Percentiles rank a stretch among this genome's conserved stretches.
phyloP scores from a whole-genome alignment of 2,888 invertebrate species.

The Hypena proboscidalis region DNA sequence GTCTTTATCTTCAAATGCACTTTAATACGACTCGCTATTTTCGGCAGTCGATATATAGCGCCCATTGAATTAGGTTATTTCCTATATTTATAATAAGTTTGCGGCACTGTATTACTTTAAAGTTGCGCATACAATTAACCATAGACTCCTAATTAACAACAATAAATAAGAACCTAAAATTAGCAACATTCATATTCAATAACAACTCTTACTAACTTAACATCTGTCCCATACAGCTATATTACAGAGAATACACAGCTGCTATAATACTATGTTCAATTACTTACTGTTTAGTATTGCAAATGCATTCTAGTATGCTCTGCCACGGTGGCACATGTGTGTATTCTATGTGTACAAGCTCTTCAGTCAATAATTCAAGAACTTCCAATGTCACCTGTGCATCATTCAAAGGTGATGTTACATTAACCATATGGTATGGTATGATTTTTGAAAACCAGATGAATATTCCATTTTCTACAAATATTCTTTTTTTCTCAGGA shows the following conservation, averaged over 20 bases:
- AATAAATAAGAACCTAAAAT: too few species aligned
- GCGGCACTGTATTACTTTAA: too few species aligned
- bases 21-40: too few species aligned
- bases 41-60: too few species aligned
- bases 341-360: slow-evolving; percentile 68
- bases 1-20: too few species aligned
- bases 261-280: slow-evolving; percentile 6
- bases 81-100: too few species aligned
- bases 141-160: too few species aligned
- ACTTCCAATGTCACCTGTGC: slow-evolving; percentile 46
- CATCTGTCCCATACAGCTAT: not conserved
- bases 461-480: slow-evolving; percentile 66
- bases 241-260: not conserved
- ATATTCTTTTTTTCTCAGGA: slow-evolving; percentile 58
- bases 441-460: slow-evolving; percentile 80
- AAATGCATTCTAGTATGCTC: slow-evolving; percentile 63
- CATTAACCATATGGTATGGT: slow-evolving; percentile 63
- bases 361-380: slow-evolving; percentile 72
- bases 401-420: slow-evolving; percentile 13
- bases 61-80: too few species aligned
- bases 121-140: too few species aligned
- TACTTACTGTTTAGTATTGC: slow-evolving; percentile 65
- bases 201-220: not conserved
- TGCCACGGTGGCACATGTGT: slow-evolving; percentile 68
- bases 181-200: not conserved